These are phyloP conservation scores for Amiota mariae DNA, from an alignment of 2,888 invertebrate species.

Conservation along the genomic window DNA sequence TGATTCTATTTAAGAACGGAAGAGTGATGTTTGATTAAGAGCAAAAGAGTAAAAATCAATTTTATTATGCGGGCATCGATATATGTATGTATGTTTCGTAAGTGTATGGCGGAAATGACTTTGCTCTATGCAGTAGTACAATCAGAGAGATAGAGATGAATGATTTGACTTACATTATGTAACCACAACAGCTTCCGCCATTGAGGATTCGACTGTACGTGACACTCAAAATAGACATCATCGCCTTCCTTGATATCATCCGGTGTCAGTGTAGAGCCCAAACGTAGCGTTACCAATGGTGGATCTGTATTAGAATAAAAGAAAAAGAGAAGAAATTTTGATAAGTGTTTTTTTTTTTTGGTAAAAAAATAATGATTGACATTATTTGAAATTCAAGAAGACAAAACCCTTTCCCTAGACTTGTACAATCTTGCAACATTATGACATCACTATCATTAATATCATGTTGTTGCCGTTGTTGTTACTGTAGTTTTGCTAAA, in stretches of 20 bases:
- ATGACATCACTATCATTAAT: neutral
- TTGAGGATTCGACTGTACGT: constrained; percentile 90
- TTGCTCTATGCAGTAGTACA: constrained; percentile 6
- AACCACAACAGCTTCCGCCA: constrained; percentile 90
- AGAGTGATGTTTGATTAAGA: constrained; percentile 3
- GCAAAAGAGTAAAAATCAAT: too few species aligned
- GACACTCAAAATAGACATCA: constrained; percentile 94
- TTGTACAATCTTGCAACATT: neutral
- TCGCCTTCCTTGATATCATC: constrained; percentile 94
- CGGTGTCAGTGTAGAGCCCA: constrained; percentile 88
- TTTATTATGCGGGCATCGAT: too few species aligned
- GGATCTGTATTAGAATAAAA: constrained; percentile 79
- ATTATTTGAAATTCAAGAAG: too few species aligned
- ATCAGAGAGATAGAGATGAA: constrained; percentile 7
- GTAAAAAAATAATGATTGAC: too few species aligned
- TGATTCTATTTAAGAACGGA: constrained; percentile 46
- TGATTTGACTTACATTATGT: constrained; percentile 83
- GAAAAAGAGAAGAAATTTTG: constrained; percentile 2
- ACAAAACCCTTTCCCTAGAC: too few species aligned
- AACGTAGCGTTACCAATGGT: constrained; percentile 85
- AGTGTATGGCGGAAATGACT: constrained; percentile 38
- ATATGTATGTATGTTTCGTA: too few species aligned
- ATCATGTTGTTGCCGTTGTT: too few species aligned
- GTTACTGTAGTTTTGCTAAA: neutral
- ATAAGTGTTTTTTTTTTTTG: neutral